These are phyloP conservation scores for Patella depressa DNA, from an alignment of 2,888 invertebrate species.

Conservation along the genomic window DNA sequence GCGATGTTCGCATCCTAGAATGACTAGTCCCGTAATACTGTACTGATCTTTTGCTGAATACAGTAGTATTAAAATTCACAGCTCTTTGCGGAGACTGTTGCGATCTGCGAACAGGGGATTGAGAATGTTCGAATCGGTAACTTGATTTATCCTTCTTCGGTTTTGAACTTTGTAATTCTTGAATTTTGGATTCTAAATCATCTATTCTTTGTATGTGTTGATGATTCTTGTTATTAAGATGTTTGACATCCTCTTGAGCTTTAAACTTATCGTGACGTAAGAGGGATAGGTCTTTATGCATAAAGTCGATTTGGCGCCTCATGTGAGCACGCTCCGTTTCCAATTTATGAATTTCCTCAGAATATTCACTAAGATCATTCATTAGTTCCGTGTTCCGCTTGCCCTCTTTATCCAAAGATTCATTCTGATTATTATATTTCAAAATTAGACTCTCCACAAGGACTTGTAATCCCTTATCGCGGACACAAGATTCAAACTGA, in stretches of 20 bases:
- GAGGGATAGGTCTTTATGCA: slow-evolving; percentile 27
- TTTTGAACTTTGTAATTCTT: slow-evolving; percentile 32
- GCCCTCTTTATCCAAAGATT: slow-evolving; percentile 20
- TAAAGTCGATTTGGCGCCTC: slow-evolving; percentile 32
- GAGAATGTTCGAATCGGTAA: not conserved
- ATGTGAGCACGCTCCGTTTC: slow-evolving; percentile 41
- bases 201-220: slow-evolving; percentile 51
- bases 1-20: too few species aligned
- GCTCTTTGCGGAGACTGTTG: not conserved
- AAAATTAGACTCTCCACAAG: slow-evolving; percentile 17
- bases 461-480: not conserved
- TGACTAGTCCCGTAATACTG: not conserved
- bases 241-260: slow-evolving; percentile 36
- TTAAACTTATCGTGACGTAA: slow-evolving; percentile 23
- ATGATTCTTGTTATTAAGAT: slow-evolving; percentile 37
- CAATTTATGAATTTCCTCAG: slow-evolving; percentile 47
- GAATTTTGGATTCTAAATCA: slow-evolving; percentile 44
- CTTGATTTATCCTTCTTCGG: not conserved
- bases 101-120: not conserved
- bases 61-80: not conserved
- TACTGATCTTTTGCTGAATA: not conserved
- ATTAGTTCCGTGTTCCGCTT: slow-evolving; percentile 17
- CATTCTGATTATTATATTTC: slow-evolving; percentile 17
- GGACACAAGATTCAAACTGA: not conserved
- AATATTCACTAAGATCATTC: slow-evolving; percentile 47